phyloP scores from a whole-genome alignment of 1,140 invertebrate species.

The Neodiprion lecontei region DNA sequence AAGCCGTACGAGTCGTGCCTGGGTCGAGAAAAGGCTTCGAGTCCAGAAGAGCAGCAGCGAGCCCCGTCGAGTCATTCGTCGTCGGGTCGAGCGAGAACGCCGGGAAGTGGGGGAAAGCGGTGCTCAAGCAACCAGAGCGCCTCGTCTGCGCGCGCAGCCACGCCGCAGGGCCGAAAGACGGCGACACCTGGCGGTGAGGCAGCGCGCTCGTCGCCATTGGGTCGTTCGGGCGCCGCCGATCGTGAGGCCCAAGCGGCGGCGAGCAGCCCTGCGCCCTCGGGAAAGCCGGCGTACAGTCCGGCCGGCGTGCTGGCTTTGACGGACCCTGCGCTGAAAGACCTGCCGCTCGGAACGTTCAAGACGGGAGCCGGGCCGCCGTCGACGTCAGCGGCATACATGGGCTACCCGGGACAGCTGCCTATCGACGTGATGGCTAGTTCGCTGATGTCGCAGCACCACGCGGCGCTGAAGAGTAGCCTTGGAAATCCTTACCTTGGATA shows the following conservation, averaged over 20 bases:
- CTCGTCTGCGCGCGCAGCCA: slow-evolving; percentile 60
- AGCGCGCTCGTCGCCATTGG: slow-evolving; percentile 16
- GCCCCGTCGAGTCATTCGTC: slow-evolving; percentile 49
- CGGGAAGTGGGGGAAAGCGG: slow-evolving; percentile 57
- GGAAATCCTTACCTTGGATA: slow-evolving; percentile 77
- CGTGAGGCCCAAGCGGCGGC: slow-evolving; percentile 22
- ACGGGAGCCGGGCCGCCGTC: slow-evolving; percentile 62
- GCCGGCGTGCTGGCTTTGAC: slow-evolving; percentile 52
- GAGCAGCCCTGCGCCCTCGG: slow-evolving; percentile 59
- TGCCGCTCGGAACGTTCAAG: slow-evolving; percentile 70
- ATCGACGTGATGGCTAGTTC: slow-evolving; percentile 78
- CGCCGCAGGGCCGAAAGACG: slow-evolving; percentile 49
- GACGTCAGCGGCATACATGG: slow-evolving; percentile 51
- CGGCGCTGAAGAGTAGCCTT: slow-evolving; percentile 67
- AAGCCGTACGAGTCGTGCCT: slow-evolving; percentile 75
- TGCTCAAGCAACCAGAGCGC: slow-evolving; percentile 71
- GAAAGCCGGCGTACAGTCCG: slow-evolving; percentile 59
- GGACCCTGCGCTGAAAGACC: slow-evolving; percentile 70
- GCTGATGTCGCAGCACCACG: slow-evolving; percentile 75
- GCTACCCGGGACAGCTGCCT: slow-evolving; percentile 66
- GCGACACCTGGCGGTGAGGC: slow-evolving; percentile 37
- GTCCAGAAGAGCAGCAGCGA: slow-evolving; percentile 44
- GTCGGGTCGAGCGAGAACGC: slow-evolving; percentile 48
- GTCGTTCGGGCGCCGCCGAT: slow-evolving; percentile 12
- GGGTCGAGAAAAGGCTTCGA: slow-evolving; percentile 48